phyloP scores from a whole-genome alignment of 2,797 vertebrate species.

The Yasuhikotakia modesta region DNA sequence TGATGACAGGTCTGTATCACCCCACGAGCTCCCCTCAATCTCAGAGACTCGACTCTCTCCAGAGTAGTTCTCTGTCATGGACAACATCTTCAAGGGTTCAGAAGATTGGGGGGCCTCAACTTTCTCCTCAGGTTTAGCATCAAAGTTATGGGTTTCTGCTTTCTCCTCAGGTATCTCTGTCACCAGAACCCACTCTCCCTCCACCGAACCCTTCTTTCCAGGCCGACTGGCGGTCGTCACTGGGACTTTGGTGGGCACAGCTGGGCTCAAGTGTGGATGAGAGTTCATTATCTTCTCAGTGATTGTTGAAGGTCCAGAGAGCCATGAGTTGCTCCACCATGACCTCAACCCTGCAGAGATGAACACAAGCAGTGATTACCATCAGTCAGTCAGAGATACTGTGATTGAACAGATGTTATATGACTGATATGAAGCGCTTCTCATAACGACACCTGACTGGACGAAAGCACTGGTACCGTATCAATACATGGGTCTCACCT shows the following conservation, averaged over 20 bases:
- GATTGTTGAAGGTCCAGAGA: conserved; percentile 22
- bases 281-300: conserved; percentile 5
- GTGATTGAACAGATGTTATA: neutral
- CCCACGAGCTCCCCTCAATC: conserved; percentile 54
- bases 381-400: neutral
- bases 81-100: neutral
- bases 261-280: conserved; percentile 2
- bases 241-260: neutral
- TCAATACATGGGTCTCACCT: no score
- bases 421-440: neutral
- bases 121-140: neutral
- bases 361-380: neutral
- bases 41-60: conserved; percentile 29
- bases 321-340: conserved; percentile 45
- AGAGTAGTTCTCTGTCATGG: neutral
- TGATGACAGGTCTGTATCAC: conserved; percentile 37
- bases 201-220: neutral
- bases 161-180: conserved; percentile 24
- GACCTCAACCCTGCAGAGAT: conserved; percentile 43
- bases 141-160: neutral
- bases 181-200: conserved; percentile 47
- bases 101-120: neutral
- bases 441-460: no score
- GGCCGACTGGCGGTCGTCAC: neutral
- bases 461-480: no score